Percentiles rank a stretch among this genome's conserved stretches.
Conservation (phyloP, 2,888 invertebrate species). For the Rhamnusium bicolor region DNA sequence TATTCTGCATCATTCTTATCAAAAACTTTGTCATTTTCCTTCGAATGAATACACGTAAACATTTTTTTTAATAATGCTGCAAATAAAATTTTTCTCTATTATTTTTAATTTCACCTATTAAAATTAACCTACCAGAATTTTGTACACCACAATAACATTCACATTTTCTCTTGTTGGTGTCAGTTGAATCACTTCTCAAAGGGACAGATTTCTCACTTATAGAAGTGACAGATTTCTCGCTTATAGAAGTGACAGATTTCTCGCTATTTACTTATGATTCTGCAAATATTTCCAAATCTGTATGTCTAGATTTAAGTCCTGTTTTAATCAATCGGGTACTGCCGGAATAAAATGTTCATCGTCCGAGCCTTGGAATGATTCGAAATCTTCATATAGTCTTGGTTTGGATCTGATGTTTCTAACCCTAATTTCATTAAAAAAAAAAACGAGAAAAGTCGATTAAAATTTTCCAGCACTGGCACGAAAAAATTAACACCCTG, state of each 20-base stretch:
- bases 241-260: neutral
- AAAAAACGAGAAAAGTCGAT: too few species aligned
- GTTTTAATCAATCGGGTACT: neutral
- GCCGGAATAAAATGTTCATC: neutral
- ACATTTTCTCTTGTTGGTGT: too few species aligned
- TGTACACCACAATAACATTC: neutral
- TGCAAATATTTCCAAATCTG: neutral
- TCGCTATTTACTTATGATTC: neutral
- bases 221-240: neutral
- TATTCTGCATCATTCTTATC: neutral
- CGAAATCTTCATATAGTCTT: neutral
- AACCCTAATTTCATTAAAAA: too few species aligned
- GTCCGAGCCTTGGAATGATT: neutral
- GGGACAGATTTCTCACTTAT: neutral
- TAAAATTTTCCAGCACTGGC: too few species aligned
- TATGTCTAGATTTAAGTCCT: neutral
- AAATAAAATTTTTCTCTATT: neutral
- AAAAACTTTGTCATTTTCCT: neutral
- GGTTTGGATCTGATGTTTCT: neutral
- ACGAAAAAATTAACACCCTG: too few species aligned
- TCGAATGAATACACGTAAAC: neutral
- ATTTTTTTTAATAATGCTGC: neutral
- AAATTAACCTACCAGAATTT: neutral
- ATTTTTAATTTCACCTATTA: neutral
- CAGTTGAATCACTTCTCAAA: too few species aligned